Conservation (phyloP, 2,888 invertebrate genomes). For the Apodemia zela region DNA sequence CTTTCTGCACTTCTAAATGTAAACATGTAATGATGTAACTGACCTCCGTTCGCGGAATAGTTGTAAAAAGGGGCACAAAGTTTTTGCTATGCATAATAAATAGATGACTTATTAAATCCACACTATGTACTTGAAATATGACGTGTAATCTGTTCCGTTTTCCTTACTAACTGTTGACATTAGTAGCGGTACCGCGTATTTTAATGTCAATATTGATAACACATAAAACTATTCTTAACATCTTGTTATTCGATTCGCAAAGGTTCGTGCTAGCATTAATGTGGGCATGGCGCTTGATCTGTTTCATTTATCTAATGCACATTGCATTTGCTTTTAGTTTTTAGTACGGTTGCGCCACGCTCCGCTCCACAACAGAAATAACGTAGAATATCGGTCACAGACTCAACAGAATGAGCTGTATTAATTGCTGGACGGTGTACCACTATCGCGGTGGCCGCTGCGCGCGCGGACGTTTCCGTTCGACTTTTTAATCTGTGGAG, state of each 20-base stretch:
- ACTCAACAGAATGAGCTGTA: constrained; percentile 63
- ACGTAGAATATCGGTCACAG: constrained; percentile 78
- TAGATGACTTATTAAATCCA: not conserved
- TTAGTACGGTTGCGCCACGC: constrained; percentile 73
- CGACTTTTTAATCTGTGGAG: constrained; percentile 38
- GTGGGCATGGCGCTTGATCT: constrained; percentile 42
- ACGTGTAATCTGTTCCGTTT: constrained; percentile 6
- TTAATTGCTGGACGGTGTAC: constrained; percentile 60
- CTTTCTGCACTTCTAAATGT: too few species aligned
- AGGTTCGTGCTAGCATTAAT: constrained; percentile 10
- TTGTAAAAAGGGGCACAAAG: too few species aligned
- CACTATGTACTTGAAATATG: not conserved
- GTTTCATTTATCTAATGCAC: constrained; percentile 70
- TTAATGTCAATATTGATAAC: constrained; percentile 11
- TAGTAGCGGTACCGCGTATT: not conserved
- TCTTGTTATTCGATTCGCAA: constrained; percentile 12
- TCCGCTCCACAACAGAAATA: constrained; percentile 68
- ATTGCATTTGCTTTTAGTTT: constrained; percentile 72
- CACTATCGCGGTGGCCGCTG: constrained; percentile 62
- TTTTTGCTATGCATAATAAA: not conserved
- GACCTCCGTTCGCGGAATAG: too few species aligned
- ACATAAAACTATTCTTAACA: not conserved
- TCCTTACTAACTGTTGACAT: constrained; percentile 8
- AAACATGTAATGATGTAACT: too few species aligned
- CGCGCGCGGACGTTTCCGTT: constrained; percentile 68